Conservation (phyloP, 2,797 vertebrate species). For the Cyclopterus lumpus region DNA sequence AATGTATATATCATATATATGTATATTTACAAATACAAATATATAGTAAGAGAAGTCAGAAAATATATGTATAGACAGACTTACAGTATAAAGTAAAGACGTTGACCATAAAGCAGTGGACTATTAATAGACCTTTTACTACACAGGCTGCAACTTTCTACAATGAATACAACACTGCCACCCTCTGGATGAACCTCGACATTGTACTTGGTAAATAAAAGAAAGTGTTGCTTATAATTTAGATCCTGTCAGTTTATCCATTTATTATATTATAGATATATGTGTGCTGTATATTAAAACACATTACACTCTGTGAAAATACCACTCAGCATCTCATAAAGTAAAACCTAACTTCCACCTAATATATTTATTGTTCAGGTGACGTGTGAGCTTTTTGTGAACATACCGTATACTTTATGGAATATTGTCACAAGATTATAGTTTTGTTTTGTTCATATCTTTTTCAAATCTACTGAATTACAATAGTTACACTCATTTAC, state of each 20-base stretch:
- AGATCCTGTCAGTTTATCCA: background rate
- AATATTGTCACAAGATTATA: background rate
- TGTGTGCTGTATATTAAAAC: background rate
- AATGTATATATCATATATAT: background rate
- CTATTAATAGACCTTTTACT: constrained; percentile 43
- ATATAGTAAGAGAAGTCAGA: background rate
- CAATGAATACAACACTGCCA: constrained; percentile 72
- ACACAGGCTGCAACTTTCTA: constrained; percentile 18
- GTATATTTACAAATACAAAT: background rate
- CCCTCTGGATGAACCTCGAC: constrained; percentile 54
- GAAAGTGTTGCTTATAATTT: background rate
- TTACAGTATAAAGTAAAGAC: background rate
- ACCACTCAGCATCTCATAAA: background rate
- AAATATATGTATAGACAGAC: background rate
- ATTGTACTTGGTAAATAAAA: constrained; percentile 19
- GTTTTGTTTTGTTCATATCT: background rate
- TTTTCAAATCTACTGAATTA: background rate
- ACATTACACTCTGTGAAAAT: background rate
- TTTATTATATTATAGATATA: background rate
- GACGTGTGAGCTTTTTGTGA: background rate
- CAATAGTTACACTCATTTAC: background rate
- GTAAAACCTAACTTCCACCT: background rate
- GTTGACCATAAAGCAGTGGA: constrained; percentile 28
- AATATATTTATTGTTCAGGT: background rate
- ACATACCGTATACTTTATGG: background rate